Percentiles rank a stretch among this genome's conserved stretches.
Evolutionary conservation across 2,888 invertebrate genomes (phyloP).

Genomic region (Drosophila demipolita): DNA sequence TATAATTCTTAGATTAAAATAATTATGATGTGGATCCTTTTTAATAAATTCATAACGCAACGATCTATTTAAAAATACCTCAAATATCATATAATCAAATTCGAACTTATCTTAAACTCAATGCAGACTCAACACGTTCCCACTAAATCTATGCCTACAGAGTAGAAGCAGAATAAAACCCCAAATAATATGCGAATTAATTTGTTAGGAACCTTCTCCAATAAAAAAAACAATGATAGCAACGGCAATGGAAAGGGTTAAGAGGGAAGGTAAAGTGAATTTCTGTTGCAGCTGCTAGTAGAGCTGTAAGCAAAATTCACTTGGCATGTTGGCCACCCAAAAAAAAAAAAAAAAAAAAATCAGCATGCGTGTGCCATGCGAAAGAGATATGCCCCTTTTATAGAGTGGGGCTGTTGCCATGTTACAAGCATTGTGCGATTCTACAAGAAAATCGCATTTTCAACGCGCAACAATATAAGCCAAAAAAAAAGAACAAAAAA

Average conservation of each 20-base stretch:
- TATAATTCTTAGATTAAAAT: not conserved
- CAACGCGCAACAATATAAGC: conserved; percentile 44
- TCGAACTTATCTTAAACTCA: not conserved
- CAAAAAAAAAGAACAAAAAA: conserved; percentile 15
- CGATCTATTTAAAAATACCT: not conserved
- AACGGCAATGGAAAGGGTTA: not conserved
- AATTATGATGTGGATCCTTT: not conserved
- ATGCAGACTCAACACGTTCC: too few relatives aligned
- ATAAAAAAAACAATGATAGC: conserved; percentile 18
- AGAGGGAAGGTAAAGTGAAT: not conserved
- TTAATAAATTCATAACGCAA: not conserved
- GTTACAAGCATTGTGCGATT: conserved; percentile 36
- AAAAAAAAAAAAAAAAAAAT: conserved; percentile 54
- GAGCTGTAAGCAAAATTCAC: conserved; percentile 56
- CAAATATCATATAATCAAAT: not conserved
- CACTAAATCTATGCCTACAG: not conserved
- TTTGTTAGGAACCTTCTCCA: conserved; percentile 8
- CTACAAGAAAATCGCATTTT: conserved; percentile 77
- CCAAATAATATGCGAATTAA: conserved; percentile 8
- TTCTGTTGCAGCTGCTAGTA: conserved; percentile 27
- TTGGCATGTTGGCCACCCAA: conserved; percentile 55
- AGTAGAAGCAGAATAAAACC: conserved; percentile 11
- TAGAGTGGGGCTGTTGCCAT: not conserved
- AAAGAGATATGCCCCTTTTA: conserved; percentile 9
- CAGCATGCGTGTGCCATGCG: conserved; percentile 51